Base-by-base conservation (phyloP, 1,140 invertebrate genomes). In the Caenorhabditis inopinata region DNA sequence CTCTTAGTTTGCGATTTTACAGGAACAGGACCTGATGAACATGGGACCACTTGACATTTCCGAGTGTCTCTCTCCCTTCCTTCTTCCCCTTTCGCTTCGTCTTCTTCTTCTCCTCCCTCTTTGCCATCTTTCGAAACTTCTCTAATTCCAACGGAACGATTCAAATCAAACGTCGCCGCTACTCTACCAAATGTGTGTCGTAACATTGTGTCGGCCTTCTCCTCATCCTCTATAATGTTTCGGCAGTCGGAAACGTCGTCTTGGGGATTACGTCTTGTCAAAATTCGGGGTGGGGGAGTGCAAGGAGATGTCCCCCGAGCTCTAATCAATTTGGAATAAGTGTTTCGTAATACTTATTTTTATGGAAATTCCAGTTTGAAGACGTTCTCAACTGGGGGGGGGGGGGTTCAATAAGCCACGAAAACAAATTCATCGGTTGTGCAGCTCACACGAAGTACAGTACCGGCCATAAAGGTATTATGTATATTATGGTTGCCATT, bases 91-190 rank as follows among this genome's bases (percentile, higher is more conserved):
- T 42, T 14, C 49, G 29, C 27, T 58, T 58, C 25, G 2, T 29
- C 25, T 32, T 16, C 48, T 51, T 51, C 48, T 51, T 48, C 46
- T 48, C 21, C n/a, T n/a, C 9, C 9, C 49, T 9, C 11, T 25
- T 51, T 51, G 6, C 48, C 7, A 25, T 25, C 27, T 14, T 27
- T 9, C 49, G 9, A 25, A 51, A 51, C 51, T 68, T 68, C 58
- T 23, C 32, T 68, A 35, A 68, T 68, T 68, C 58, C 58, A 58
- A 29, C 18, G 51, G 32, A 58, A 58, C 51, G 51, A 58, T 58
- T 58, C 12, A 42, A 68, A 68, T 68, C 58, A 68, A 68, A 68
- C 35, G 58, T 68, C 32, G 58, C 32, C n/a, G n/a, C n/a, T n/a
- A n/a, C 51, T 3, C 29, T 25, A 32, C 14, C 47, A 53, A 25